These are phyloP conservation scores for Pycnonotus jocosus DNA, from an alignment of 2,113 vertebrate genomes.

Conservation along the genomic window DNA sequence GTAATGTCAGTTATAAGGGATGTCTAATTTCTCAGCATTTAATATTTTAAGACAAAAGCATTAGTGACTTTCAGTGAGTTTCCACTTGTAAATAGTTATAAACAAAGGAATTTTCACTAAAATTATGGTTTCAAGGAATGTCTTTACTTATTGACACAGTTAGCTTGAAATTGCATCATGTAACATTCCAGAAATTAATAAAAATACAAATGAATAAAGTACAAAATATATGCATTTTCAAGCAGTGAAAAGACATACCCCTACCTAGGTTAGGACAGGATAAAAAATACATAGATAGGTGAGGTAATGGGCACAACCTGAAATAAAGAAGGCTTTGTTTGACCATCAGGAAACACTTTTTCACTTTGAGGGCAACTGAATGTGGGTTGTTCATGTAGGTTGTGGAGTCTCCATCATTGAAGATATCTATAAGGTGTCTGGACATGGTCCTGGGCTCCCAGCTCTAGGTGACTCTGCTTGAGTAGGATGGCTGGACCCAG, in stretches of 20 bases:
- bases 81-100: not conserved
- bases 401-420: not conserved
- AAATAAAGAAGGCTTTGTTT: not conserved
- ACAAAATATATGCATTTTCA: not conserved
- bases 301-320: not conserved
- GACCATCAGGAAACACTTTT: not conserved
- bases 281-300: rapidly evolving
- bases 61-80: not conserved
- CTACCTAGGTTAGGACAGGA: not conserved
- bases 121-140: not conserved
- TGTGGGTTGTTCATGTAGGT: rapidly evolving
- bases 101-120: not conserved
- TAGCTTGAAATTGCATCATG: not conserved
- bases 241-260: not conserved
- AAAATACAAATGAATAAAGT: too few relatives aligned
- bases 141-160: not conserved
- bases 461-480: not conserved
- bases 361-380: not conserved
- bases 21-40: not conserved
- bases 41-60: not conserved
- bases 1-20: not conserved
- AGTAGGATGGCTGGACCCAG: not conserved
- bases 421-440: not conserved
- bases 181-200: not conserved
- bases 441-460: not conserved